phyloP scores from a whole-genome alignment of 2,888 invertebrate genomes.

The Rhingia rostrata region DNA sequence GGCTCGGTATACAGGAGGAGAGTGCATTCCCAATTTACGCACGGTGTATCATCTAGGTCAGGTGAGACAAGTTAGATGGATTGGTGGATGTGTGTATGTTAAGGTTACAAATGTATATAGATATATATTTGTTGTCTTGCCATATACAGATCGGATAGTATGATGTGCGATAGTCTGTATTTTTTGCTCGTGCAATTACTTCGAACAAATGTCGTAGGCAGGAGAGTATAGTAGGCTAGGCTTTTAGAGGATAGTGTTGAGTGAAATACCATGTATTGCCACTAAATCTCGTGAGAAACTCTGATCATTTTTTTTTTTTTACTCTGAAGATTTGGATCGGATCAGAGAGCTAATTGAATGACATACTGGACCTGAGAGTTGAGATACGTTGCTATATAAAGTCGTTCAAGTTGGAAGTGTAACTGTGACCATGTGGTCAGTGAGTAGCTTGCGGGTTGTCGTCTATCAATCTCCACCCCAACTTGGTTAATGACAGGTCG shows the following conservation, averaged over 20 bases:
- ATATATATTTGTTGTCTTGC: slow-evolving; percentile 58
- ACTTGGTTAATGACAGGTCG: slow-evolving; percentile 57
- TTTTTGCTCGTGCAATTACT: slow-evolving; percentile 32
- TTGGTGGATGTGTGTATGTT: slow-evolving; percentile 43
- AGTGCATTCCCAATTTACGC: slow-evolving; percentile 71
- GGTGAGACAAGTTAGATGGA: slow-evolving; percentile 58
- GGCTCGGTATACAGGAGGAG: slow-evolving; percentile 18
- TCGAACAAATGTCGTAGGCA: slow-evolving; percentile 54
- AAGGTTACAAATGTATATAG: slow-evolving; percentile 56
- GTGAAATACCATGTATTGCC: slow-evolving; percentile 27
- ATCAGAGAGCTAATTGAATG: slow-evolving; percentile 54
- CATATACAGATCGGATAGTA: slow-evolving; percentile 32
- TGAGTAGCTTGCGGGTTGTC: slow-evolving; percentile 44
- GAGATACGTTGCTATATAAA: slow-evolving; percentile 3
- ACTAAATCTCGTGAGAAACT: slow-evolving; percentile 65
- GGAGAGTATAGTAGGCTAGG: slow-evolving; percentile 47
- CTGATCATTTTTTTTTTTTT: slow-evolving; percentile 3
- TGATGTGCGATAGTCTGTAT: slow-evolving; percentile 23
- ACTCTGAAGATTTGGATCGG: slow-evolving; percentile 1
- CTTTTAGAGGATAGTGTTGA: slow-evolving; percentile 12
- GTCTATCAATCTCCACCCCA: slow-evolving; percentile 71
- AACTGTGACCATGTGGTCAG: slow-evolving; percentile 60
- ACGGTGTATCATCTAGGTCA: slow-evolving; percentile 68
- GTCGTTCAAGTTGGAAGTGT: not conserved
- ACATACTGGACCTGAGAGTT: slow-evolving; percentile 36